phyloP scores from a whole-genome alignment of 2,888 invertebrate genomes.

The Zelleria hepariella region DNA sequence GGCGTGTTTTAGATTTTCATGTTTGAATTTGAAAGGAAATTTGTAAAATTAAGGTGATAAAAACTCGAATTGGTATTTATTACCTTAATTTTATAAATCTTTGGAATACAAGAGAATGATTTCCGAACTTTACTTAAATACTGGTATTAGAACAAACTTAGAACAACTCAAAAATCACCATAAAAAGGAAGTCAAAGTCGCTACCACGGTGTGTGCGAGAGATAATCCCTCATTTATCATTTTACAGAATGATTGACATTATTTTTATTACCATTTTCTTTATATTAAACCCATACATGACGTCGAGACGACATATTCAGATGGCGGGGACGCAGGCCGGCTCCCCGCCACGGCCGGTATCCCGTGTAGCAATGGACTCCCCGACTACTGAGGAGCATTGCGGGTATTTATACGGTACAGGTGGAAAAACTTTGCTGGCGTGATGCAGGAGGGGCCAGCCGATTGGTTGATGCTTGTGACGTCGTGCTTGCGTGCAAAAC shows the following conservation, averaged over 20 bases:
- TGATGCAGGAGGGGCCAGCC: constrained; percentile 13
- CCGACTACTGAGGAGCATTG: constrained; percentile 7
- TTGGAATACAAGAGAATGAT: neutral
- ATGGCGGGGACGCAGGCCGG: constrained; percentile 34
- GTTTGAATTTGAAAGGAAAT: too few species aligned
- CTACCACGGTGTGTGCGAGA: constrained; percentile 15
- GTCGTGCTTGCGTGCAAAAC: constrained; percentile 5
- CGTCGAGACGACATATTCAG: constrained; percentile 31
- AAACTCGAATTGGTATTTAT: too few species aligned
- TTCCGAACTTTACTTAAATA: too few species aligned
- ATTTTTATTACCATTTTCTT: constrained; percentile 5
- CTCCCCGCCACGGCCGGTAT: constrained; percentile 36
- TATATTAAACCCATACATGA: constrained; percentile 17
- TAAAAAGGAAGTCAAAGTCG: constrained; percentile 13
- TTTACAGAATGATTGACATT: constrained; percentile 9
- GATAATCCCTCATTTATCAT: constrained; percentile 12
- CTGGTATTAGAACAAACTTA: too few species aligned
- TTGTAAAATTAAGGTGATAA: too few species aligned
- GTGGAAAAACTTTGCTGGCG: constrained; percentile 23
- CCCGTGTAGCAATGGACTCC: constrained; percentile 51
- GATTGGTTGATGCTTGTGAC: constrained; percentile 12
- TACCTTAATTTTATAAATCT: too few species aligned
- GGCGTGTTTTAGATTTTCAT: too few species aligned
- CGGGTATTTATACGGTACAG: constrained; percentile 25
- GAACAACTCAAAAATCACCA: too few species aligned